These are phyloP conservation scores for Cercocebus atys DNA, from an alignment of 2,113 vertebrate species.

Conservation along the genomic window DNA sequence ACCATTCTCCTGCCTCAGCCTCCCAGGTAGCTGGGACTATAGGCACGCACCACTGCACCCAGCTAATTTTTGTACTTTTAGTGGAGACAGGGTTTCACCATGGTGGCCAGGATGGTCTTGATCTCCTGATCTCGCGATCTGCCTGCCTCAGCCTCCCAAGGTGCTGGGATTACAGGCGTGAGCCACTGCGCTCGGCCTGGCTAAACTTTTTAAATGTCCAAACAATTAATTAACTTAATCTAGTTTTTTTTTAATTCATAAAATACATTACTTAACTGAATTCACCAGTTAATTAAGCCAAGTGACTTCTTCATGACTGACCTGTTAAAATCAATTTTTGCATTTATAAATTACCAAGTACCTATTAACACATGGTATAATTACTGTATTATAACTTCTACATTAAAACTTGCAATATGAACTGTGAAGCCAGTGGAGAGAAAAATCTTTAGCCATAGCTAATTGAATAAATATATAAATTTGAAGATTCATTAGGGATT, in stretches of 20 bases:
- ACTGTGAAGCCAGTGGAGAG: neutral
- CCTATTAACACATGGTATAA: neutral
- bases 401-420: neutral
- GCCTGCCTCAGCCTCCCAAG: too few species aligned
- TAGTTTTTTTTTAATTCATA: neutral
- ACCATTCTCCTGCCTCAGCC: too few species aligned
- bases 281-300: neutral
- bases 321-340: conserved; percentile 11
- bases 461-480: neutral
- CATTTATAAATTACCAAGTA: neutral
- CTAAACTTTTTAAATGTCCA: neutral
- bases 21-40: too few species aligned
- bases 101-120: too few species aligned
- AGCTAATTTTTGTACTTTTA: too few species aligned
- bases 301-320: neutral
- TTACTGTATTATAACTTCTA: neutral
- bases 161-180: too few species aligned
- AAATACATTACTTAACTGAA: neutral
- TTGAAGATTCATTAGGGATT: neutral
- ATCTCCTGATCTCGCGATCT: too few species aligned
- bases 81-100: too few species aligned
- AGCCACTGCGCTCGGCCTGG: too few species aligned
- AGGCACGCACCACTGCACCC: too few species aligned
- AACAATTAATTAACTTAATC: neutral
- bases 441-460: neutral